Evolutionary conservation across 2,797 vertebrate species (phyloP), one percentile per base, ranked within the genome.

Genomic region (Aldrovandia affinis): DNA sequence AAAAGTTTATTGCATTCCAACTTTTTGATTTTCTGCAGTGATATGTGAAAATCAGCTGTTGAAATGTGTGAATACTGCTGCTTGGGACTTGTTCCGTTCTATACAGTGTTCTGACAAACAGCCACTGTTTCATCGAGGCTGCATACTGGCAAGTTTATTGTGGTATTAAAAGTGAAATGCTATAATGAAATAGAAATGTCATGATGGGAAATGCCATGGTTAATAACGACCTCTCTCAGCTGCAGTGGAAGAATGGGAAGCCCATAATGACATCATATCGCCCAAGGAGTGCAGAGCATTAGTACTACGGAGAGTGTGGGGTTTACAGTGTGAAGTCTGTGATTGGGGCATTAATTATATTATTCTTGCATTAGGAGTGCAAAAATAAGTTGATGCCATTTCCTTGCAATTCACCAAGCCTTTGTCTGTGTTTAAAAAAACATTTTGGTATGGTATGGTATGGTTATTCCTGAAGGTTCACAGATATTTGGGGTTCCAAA

Each of bases 151-250:
- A 77, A 44, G 39, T 77, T 77, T 77, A 77, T 77, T 77, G 73
- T 47, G 73, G 73, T 77, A 77, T 77, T 77, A 77, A 77, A 77
- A 77, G 39, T 47, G 73, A 77, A 77, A 77, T 47, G 73, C 22
- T 47, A 44, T 77, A 77, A 77, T 77, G 73, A 77, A 77, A 77
- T n/a, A 77, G 73, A 77, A 77, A 77, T 77, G 73, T 77, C 73
- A 77, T 77, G 73, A 77, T 77, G 73, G 73, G 47, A 77, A 77
- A 77, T 77, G 73, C 73, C 73, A 77, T 77, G 42, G 73, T 77
- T 77, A 77, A 77, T 77, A 77, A 77, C 42, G 73, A 47, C 42
- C 73, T 47, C 73, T 77, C 73, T 77, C 39, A 42, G 73, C 73
- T n/a, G 22, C 73, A 25, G 73, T 25, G 73, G 73, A 77, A 47